A percentile compares a stretch with the other conserved stretches of the same genome.
Evolutionary conservation across 1,140 invertebrate species (phyloP).

Genomic region (Drosophila willistoni): DNA sequence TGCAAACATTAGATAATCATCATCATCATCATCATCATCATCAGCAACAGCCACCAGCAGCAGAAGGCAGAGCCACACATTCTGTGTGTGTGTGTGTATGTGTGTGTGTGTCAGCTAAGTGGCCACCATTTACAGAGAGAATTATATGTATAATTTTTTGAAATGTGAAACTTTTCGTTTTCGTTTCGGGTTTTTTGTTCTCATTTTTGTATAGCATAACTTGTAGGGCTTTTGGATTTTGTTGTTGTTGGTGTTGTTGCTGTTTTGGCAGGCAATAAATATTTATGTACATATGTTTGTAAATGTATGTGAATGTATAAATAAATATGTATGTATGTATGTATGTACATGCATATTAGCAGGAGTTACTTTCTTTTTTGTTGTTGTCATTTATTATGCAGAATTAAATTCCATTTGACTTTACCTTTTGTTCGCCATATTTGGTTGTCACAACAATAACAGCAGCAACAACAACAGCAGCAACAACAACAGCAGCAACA

Average conservation of each 20-base stretch:
- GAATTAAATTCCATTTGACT: conserved; percentile 67
- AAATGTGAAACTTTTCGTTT: conserved; percentile 57
- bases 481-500: not conserved
- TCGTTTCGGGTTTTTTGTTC: conserved; percentile 19
- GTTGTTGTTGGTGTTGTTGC: not conserved
- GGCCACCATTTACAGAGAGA: conserved; percentile 19
- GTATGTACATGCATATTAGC: not conserved
- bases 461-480: conserved; percentile 2
- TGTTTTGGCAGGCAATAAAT: conserved; percentile 42
- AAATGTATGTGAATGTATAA: conserved; percentile 1
- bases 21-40: conserved; percentile 17
- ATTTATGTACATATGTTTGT: conserved; percentile 19
- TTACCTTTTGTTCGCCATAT: conserved; percentile 37
- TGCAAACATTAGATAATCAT: conserved; percentile 78
- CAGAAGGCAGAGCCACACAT: not conserved
- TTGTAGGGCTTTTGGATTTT: conserved; percentile 22
- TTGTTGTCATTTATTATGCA: conserved; percentile 59
- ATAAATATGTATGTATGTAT: conserved; percentile 6
- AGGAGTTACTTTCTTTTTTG: conserved; percentile 32
- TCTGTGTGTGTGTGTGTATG: conserved; percentile 28
- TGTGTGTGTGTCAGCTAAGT: conserved; percentile 18
- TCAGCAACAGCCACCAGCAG: conserved; percentile 7
- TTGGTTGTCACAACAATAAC: conserved; percentile 25
- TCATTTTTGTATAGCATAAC: conserved; percentile 43
- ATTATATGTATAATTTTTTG: conserved; percentile 41